These are phyloP conservation scores for Plutomurus gul DNA, from an alignment of 1,140 invertebrate species.

Conservation along the genomic window DNA sequence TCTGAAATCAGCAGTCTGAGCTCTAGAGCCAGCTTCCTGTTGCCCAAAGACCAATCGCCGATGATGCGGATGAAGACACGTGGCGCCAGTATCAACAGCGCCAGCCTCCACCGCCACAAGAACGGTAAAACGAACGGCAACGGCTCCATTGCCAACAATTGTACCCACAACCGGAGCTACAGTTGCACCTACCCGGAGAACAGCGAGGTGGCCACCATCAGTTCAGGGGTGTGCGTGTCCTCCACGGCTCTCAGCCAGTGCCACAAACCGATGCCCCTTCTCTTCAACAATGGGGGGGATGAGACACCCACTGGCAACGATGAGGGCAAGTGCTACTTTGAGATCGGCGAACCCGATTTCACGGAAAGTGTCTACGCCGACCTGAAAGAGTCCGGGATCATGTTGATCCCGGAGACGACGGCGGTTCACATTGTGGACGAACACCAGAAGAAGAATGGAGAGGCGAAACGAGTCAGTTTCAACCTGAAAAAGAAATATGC, in stretches of 20 bases:
- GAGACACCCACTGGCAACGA: background rate
- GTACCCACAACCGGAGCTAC: slow-evolving; percentile 49
- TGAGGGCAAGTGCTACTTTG: background rate
- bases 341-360: background rate
- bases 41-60: slow-evolving; percentile 48
- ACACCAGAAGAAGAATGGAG: slow-evolving; percentile 17
- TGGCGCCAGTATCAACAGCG: slow-evolving; percentile 11
- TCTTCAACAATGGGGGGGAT: slow-evolving; percentile 1
- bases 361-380: background rate
- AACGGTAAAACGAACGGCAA: slow-evolving; percentile 41
- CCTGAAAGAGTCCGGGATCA: background rate
- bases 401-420: background rate
- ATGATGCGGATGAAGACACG: slow-evolving; percentile 43
- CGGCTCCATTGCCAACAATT: slow-evolving; percentile 13
- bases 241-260: background rate
- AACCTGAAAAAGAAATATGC: slow-evolving; percentile 54
- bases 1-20: slow-evolving; percentile 72
- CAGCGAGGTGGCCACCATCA: slow-evolving; percentile 40
- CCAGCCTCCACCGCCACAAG: slow-evolving; percentile 47
- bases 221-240: slow-evolving; percentile 8
- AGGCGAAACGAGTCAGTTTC: slow-evolving; percentile 52
- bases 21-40: slow-evolving; percentile 55
- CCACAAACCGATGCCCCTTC: background rate
- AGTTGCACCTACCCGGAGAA: slow-evolving; percentile 52
- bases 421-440: background rate